Conservation (phyloP, 2,888 invertebrate species). For the Poecilobothrus nobilitatus region DNA sequence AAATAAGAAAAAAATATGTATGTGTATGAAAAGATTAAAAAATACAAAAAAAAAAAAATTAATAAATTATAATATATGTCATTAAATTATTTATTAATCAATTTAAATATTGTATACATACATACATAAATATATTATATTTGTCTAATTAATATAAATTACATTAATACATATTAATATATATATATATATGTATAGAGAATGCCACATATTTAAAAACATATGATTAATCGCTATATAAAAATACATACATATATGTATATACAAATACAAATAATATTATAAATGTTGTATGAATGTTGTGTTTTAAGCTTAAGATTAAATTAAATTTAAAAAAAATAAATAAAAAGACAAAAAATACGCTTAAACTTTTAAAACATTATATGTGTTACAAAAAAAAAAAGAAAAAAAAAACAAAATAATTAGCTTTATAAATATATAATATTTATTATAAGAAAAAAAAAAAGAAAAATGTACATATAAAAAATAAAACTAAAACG, state of each 20-base stretch:
- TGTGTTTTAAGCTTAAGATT: background rate
- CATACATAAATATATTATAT: no score
- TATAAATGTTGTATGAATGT: background rate
- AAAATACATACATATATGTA: no score
- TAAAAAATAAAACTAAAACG: background rate
- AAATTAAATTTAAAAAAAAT: background rate
- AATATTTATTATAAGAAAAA: background rate
- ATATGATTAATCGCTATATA: background rate
- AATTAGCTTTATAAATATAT: background rate
- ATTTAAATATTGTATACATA: no score
- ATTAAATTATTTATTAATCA: no score
- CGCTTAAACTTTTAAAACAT: background rate
- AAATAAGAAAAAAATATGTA: no score
- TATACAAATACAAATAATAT: background rate
- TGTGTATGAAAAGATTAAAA: no score
- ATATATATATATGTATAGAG: background rate
- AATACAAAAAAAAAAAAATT: no score
- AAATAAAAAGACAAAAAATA: background rate
- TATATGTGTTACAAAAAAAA: background rate
- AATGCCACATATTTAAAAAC: background rate
- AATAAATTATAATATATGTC: no score
- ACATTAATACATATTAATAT: background rate
- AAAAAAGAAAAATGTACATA: background rate
- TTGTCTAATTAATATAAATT: no score
- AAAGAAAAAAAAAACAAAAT: no score